phyloP scores from a whole-genome alignment of 1,140 invertebrate genomes.

The Tribolium castaneum region DNA sequence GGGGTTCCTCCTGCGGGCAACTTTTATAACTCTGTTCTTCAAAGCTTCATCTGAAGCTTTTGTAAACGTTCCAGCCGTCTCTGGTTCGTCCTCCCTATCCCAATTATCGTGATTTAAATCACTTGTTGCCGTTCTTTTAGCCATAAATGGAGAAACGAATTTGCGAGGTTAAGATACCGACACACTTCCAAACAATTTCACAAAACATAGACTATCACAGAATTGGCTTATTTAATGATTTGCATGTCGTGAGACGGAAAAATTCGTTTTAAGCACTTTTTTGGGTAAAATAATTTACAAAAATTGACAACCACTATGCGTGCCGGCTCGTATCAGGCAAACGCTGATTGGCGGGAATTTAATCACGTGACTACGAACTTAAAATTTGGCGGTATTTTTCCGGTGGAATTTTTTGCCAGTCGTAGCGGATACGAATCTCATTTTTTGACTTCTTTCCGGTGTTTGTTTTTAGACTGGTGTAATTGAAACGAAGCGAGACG shows the following conservation, averaged over 20 bases:
- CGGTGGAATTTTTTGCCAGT: too few relatives aligned
- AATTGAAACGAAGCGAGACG: background rate
- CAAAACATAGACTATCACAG: slow-evolving; percentile 1
- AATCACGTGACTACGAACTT: background rate
- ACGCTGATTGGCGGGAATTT: background rate
- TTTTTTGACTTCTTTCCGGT: background rate
- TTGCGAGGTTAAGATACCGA: slow-evolving; percentile 33
- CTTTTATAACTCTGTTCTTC: slow-evolving; percentile 80
- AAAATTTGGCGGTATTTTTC: background rate
- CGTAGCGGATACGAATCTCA: too few relatives aligned
- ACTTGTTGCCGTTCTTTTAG: slow-evolving; percentile 71
- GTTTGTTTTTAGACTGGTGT: background rate
- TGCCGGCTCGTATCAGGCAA: background rate
- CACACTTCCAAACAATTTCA: background rate
- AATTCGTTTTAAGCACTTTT: too few relatives aligned
- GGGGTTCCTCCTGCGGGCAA: slow-evolving; percentile 75
- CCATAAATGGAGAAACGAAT: background rate
- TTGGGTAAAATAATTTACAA: background rate
- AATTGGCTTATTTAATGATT: background rate
- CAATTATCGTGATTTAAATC: slow-evolving; percentile 93
- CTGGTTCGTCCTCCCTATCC: slow-evolving; percentile 85
- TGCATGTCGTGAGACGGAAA: background rate
- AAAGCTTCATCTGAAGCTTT: slow-evolving; percentile 78
- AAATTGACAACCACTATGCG: background rate
- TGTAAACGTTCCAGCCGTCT: slow-evolving; percentile 80